phyloP scores from a whole-genome alignment of 2,888 invertebrate species.

The Cinara cedri region DNA sequence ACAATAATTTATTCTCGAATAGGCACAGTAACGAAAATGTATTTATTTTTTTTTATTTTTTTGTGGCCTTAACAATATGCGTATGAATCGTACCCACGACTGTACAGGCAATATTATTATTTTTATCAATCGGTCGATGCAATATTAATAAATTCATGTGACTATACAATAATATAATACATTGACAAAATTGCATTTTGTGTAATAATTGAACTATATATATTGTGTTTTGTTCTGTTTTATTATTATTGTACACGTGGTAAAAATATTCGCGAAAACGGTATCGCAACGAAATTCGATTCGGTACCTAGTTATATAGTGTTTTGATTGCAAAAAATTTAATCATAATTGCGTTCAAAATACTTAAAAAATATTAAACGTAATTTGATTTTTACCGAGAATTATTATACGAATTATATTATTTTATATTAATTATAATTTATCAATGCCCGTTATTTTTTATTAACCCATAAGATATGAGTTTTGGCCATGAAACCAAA shows the following conservation, averaged over 20 bases:
- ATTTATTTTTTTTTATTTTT: no score
- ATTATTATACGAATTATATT: no score
- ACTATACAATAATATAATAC: neutral
- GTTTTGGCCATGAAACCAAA: no score
- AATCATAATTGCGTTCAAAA: no score
- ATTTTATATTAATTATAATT: no score
- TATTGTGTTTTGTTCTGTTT: neutral
- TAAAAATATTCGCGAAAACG: conserved; percentile 16
- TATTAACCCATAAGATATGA: no score
- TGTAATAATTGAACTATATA: conserved; percentile 15
- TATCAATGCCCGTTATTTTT: no score
- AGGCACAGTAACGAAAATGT: neutral
- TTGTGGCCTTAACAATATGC: conserved; percentile 22
- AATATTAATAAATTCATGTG: conserved; percentile 26
- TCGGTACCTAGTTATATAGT: no score
- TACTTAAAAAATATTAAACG: no score
- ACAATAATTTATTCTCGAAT: conserved; percentile 8
- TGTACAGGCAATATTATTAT: neutral
- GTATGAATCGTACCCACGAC: conserved; percentile 23
- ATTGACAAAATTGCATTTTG: conserved; percentile 22
- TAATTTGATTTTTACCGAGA: no score
- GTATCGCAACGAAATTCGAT: conserved; percentile 18
- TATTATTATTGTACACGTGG: neutral
- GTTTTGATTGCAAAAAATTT: conserved; percentile 6
- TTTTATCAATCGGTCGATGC: conserved; percentile 15